Evolutionary conservation across 2,888 invertebrate genomes (phyloP), one percentile per base, ranked within the genome.

Genomic region (Cybosia mesomella): DNA sequence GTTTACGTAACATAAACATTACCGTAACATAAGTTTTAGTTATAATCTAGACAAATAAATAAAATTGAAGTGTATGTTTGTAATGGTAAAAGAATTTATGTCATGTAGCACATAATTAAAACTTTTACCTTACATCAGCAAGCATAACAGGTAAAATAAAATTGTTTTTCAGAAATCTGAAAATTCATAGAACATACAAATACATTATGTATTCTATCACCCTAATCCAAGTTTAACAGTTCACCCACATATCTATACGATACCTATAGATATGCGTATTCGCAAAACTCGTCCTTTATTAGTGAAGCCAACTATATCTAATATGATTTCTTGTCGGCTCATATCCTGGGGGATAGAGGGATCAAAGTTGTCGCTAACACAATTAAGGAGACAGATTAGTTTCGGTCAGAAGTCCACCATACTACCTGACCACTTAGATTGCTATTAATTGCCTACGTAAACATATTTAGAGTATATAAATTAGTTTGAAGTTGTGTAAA

Each of bases 281-380:
- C 71, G 71, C 82, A 79, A 80, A 83, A 87, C 84, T 89, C 84
- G 81, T 84, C 86, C 87, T 89, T 90, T 91, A 93, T 92, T 91
- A 92, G 86, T 76, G 92, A 92, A 91, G 90, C 92, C 92, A 93
- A 93, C 91, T 93, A 92, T 89, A 90, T 88, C 91, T 91, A 93
- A 94, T 94, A 93, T 88, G 92, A 94, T 94, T 91, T 89, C 90
- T 88, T 89, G 91, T 90, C 87, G 88, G 93, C 89, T 93, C 91
- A 93, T 93, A 93, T 91, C 94, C 94, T 87, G 84, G 74, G 93
- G 93, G 94, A 91, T 80, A 83, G 83, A 84, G 88, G 92, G 93
- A 93, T 94, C 93, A 93, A 94, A 95, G 92, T 95, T 94, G 93
- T 93, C 92, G 83, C 89, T 94, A 95, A 95, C 93, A 88, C 91